Evolutionary conservation across 2,888 invertebrate genomes (phyloP).

Genomic region (Uropetala carovei): DNA sequence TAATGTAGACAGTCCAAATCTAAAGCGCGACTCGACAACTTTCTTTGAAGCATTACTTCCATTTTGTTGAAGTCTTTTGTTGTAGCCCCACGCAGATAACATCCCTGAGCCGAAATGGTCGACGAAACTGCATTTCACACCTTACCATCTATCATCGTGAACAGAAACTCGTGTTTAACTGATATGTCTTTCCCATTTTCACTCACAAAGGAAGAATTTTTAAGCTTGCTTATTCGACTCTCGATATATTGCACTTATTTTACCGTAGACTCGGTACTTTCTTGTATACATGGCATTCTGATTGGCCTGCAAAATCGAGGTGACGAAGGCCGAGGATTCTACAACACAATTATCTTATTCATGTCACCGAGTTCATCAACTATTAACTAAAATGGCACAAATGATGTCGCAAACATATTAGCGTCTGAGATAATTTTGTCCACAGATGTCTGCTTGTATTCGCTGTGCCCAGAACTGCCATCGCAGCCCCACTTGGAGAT

Average conservation of each 20-base stretch:
- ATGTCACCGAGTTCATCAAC: not conserved
- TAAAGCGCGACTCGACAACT: not conserved
- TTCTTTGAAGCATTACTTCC: not conserved
- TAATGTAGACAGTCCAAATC: conserved; percentile 49
- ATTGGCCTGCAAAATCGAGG: not conserved
- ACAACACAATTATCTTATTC: not conserved
- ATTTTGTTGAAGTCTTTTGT: conserved; percentile 30
- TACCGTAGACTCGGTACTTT: not conserved
- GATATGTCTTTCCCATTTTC: too few relatives aligned
- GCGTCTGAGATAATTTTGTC: not conserved
- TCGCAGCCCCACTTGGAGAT: too few relatives aligned
- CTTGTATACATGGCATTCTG: not conserved
- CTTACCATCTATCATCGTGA: not conserved
- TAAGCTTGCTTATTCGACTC: not conserved
- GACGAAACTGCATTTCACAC: not conserved
- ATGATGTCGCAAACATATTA: not conserved
- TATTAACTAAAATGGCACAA: not conserved
- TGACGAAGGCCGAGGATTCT: not conserved
- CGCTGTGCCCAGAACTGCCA: not conserved
- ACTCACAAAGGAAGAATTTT: not conserved
- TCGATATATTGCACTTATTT: not conserved
- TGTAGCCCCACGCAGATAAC: not conserved
- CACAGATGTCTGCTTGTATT: not conserved
- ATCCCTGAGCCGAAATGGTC: not conserved
- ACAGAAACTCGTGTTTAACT: too few relatives aligned